These are phyloP conservation scores for Chloropsis cyanopogon DNA, from an alignment of 2,113 vertebrate genomes.

Conservation along the genomic window DNA sequence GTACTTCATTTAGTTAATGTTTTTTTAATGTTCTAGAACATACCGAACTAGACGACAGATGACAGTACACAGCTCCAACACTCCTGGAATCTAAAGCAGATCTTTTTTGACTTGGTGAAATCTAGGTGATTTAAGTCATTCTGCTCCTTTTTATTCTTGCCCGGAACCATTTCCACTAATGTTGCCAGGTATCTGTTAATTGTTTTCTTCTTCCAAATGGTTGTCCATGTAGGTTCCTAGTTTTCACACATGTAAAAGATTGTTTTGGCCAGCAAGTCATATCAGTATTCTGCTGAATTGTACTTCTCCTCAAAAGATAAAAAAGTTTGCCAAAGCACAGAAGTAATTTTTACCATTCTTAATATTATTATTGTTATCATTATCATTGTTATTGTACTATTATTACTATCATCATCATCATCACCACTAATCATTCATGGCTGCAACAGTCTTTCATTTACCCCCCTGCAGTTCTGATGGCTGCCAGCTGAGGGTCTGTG, in stretches of 20 bases:
- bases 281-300: not conserved
- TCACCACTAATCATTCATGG: fast-evolving
- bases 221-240: not conserved
- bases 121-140: not conserved
- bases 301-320: not conserved
- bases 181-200: not conserved
- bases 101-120: not conserved
- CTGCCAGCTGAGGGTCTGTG: not conserved
- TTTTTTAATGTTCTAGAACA: not conserved
- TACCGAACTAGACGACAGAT: not conserved
- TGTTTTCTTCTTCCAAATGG: not conserved
- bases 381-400: too few species aligned
- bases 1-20: not conserved
- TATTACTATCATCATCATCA: too few species aligned
- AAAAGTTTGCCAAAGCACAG: not conserved
- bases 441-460: not conserved
- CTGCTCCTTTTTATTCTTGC: not conserved
- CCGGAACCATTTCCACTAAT: not conserved
- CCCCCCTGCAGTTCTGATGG: not conserved
- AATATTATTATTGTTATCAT: not conserved
- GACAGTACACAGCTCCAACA: not conserved
- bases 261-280: not conserved
- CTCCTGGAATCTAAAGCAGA: not conserved
- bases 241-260: not conserved
- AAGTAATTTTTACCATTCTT: too few species aligned